Percentiles rank a stretch among this genome's conserved stretches.
Conservation (phyloP, 2,888 invertebrate genomes). For the Cybosia mesomella region DNA sequence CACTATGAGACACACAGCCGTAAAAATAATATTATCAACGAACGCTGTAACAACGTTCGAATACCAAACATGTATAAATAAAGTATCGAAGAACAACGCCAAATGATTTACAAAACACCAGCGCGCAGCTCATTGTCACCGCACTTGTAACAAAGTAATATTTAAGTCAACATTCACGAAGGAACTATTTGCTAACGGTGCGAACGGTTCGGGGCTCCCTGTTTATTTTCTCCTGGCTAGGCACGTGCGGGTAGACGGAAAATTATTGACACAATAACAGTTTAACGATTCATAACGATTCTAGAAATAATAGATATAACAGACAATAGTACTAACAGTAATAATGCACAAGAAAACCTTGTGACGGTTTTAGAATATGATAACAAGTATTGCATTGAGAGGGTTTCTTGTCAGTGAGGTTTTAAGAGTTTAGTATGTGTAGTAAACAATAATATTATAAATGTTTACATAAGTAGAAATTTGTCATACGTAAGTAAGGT, state of each 20-base stretch:
- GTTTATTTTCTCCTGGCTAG: neutral
- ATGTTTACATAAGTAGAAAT: neutral
- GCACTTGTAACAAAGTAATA: conserved; percentile 52
- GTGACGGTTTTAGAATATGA: conserved; percentile 7
- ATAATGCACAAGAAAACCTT: conserved; percentile 5
- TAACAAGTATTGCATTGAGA: neutral
- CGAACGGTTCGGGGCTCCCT: neutral
- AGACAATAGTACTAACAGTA: neutral
- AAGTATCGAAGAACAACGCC: conserved; percentile 51
- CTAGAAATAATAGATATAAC: conserved; percentile 1
- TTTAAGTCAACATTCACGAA: conserved; percentile 55
- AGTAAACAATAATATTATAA: neutral
- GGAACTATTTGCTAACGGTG: conserved; percentile 23
- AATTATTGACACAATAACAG: neutral
- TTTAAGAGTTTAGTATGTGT: neutral
- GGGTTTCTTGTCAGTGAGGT: neutral
- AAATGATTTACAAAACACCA: conserved; percentile 61
- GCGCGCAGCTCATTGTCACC: conserved; percentile 58
- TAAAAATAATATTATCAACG: conserved; percentile 45
- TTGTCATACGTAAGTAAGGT: neutral
- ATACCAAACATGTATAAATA: conserved; percentile 57
- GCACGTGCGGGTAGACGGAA: neutral
- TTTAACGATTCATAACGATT: too few species aligned
- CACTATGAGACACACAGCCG: conserved; percentile 27
- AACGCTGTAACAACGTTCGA: conserved; percentile 47